A percentile compares a stretch with the other conserved stretches of the same genome.
These are phyloP conservation scores for Conomelus anceps DNA, from an alignment of 2,888 invertebrate genomes.

Conservation along the genomic window DNA sequence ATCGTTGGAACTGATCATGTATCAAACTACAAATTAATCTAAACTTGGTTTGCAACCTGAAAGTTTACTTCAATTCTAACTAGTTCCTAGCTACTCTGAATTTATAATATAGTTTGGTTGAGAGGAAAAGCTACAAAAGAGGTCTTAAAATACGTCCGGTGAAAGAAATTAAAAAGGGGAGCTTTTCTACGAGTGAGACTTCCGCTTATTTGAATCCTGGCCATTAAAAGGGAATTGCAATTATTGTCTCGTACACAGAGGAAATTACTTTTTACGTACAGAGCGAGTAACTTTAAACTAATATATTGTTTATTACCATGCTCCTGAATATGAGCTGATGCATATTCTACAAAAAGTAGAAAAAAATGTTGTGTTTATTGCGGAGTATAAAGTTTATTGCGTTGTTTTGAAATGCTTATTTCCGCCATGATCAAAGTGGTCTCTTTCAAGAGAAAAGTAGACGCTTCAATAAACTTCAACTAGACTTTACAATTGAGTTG, in stretches of 20 bases:
- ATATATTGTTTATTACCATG: background rate
- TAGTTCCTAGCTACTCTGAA: no score
- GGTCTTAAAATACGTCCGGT: background rate
- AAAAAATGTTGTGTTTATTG: no score
- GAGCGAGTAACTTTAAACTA: background rate
- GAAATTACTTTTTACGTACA: background rate
- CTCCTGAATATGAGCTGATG: background rate
- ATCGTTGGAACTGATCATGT: no score
- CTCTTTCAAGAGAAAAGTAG: background rate
- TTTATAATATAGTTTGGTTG: background rate
- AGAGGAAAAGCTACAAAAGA: background rate
- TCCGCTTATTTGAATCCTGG: background rate
- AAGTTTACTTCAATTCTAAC: no score
- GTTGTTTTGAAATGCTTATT: background rate
- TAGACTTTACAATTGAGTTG: background rate
- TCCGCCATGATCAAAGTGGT: background rate
- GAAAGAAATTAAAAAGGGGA: background rate
- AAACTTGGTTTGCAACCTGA: no score
- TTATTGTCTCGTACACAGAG: background rate
- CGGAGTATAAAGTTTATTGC: no score
- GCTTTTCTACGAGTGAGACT: background rate
- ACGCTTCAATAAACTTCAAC: background rate
- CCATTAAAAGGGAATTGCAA: background rate
- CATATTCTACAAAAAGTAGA: no score
- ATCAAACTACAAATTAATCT: no score